phyloP scores from a whole-genome alignment of 2,113 vertebrate species.

The Chionis minor region DNA sequence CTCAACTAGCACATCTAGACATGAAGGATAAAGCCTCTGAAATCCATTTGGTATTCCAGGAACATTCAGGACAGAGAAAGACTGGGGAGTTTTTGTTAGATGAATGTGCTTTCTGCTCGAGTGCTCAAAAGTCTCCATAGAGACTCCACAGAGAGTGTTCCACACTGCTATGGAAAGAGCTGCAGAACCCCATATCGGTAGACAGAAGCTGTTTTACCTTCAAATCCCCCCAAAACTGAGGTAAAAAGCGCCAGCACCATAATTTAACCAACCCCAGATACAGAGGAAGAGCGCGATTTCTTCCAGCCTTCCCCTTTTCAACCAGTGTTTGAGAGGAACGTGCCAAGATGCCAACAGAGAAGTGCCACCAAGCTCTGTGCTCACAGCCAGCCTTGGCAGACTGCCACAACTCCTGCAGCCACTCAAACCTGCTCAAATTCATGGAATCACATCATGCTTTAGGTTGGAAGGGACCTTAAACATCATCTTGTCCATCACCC shows the following conservation, averaged over 20 bases:
- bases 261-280: rapidly evolving
- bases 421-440: background rate
- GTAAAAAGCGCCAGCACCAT: background rate
- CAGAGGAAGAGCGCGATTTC: background rate
- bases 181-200: background rate
- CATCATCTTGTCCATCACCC: no score
- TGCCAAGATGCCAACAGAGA: background rate
- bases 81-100: background rate
- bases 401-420: background rate
- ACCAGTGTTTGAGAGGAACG: background rate
- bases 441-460: no score
- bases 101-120: background rate
- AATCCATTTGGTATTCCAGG: background rate
- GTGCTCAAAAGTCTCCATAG: no score
- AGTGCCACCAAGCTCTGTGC: background rate
- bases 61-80: background rate
- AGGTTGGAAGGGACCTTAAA: no score
- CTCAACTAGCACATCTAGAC: background rate
- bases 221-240: background rate
- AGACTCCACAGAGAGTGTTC: background rate
- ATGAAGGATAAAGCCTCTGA: background rate
- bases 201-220: background rate
- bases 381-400: background rate
- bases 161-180: background rate
- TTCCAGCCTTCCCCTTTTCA: no score